Base-by-base conservation (phyloP, 2,888 invertebrate species). In the Brenthis hecate region DNA sequence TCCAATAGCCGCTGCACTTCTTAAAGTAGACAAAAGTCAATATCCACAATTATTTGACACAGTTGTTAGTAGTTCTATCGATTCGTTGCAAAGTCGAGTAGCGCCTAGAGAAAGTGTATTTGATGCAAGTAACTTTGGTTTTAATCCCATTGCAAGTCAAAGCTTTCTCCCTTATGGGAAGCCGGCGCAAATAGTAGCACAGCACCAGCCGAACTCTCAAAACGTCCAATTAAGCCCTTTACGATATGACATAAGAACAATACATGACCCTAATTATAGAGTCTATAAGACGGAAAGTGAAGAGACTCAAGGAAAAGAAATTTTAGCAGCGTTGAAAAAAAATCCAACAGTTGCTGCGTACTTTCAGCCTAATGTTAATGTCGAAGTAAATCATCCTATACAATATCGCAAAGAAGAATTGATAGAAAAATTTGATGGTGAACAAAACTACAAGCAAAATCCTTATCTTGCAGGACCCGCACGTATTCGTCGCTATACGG, bases 251-350 rank as follows among this genome's bases (percentile, higher is more conserved):
- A 92, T 93, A 74, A 81, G 85, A 77, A 91, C 91, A 60, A 82
- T 92, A 54, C 93, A 93, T 67, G 92, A 93, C 73, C 84, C 90
- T 65, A 87, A 89, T 81, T 93, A 93, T 78, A 92, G 88, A 84
- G 86, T 91, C 51, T 91, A 89, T 76, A 90, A 90, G 73, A 85
- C 90, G n/a, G 91, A 92, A 77, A 81, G 84, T 19, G 84, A 87
- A 74, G 83, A 54, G 19, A 23, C 11, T 13, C 43, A 89, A 76
- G 87, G 85, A 58, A 87, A 87, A 80, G 88, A 89, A 69, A 91
- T 92, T 70, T 82, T 92, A 79, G 81, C 88, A 68, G 86, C 87
- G 76, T 85, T 91, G 76, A 91, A 88, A 86, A 89, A 88, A 74
- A 88, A 92, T 74, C 92, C 91, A 69, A 78, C 86, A 3, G 92